Evolutionary conservation across 2,888 invertebrate species (phyloP).

Genomic region (Leucozona laternaria): DNA sequence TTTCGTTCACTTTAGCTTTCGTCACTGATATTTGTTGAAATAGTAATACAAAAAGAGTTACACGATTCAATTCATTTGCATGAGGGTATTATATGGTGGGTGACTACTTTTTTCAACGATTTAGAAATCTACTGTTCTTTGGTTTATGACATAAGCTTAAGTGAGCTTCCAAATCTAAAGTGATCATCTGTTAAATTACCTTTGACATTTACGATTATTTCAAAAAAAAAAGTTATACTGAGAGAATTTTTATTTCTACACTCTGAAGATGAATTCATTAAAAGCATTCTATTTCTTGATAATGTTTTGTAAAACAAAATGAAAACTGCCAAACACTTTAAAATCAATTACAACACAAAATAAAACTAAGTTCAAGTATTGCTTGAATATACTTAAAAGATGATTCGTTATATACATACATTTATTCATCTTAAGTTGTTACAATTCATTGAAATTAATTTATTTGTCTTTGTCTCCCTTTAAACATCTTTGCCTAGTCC

Average conservation of each 20-base stretch:
- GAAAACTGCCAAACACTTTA: conserved; percentile 1
- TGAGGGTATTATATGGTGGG: too few relatives aligned
- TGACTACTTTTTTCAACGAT: too few relatives aligned
- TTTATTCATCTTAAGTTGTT: neutral
- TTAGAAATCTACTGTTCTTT: too few relatives aligned
- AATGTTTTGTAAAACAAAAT: neutral
- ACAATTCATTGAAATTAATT: neutral
- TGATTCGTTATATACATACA: neutral
- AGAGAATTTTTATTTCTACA: neutral
- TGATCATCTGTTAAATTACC: neutral
- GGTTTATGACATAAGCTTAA: too few relatives aligned
- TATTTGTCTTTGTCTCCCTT: neutral
- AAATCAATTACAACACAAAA: neutral
- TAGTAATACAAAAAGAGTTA: too few relatives aligned
- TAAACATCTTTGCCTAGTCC: neutral
- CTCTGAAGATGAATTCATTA: neutral
- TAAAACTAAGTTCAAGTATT: conserved; percentile 1
- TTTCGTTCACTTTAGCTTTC: too few relatives aligned
- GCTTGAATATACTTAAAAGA: neutral
- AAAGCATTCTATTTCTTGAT: neutral
- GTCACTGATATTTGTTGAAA: too few relatives aligned
- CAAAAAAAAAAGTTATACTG: too few relatives aligned
- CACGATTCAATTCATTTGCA: too few relatives aligned
- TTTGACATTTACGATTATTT: neutral
- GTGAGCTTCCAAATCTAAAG: too few relatives aligned